Evolutionary conservation across 2,888 invertebrate species (phyloP).

Genomic region (Neria commutata): DNA sequence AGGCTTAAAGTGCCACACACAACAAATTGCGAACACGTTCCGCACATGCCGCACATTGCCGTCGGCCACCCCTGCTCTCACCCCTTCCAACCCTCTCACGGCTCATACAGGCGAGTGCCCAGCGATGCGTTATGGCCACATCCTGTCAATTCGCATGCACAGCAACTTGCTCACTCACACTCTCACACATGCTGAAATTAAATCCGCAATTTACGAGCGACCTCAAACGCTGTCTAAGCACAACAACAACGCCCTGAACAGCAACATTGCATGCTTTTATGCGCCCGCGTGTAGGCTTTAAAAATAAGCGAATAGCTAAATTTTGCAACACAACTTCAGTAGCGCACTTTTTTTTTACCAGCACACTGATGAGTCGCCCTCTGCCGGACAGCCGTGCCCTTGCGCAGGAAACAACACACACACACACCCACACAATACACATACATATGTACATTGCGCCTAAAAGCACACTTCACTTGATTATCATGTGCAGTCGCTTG

Average conservation of each 20-base stretch:
- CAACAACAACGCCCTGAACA: slow-evolving; percentile 1
- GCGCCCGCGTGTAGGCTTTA: no score
- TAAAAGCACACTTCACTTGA: slow-evolving; percentile 49
- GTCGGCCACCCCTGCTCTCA: no score
- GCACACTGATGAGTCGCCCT: no score
- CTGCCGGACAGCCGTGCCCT: no score
- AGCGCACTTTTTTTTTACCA: no score
- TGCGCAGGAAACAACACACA: no score
- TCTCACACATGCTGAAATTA: no score
- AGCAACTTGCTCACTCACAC: no score
- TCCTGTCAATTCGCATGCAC: slow-evolving; percentile 19
- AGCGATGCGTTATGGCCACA: slow-evolving; percentile 14
- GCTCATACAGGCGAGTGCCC: background rate
- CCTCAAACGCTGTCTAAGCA: background rate
- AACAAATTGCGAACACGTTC: slow-evolving; percentile 8
- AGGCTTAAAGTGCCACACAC: slow-evolving; percentile 32
- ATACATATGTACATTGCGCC: slow-evolving; percentile 39
- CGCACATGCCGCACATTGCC: background rate
- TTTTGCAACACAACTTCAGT: no score
- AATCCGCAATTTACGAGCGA: slow-evolving; percentile 18
- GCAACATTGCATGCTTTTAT: no score
- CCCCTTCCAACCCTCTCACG: background rate
- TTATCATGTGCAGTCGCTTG: slow-evolving; percentile 50
- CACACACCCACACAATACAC: background rate
- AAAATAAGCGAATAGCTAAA: no score